Evolutionary conservation across 2,797 vertebrate species (phyloP).

Genomic region (Ptychadena robeensis): DNA sequence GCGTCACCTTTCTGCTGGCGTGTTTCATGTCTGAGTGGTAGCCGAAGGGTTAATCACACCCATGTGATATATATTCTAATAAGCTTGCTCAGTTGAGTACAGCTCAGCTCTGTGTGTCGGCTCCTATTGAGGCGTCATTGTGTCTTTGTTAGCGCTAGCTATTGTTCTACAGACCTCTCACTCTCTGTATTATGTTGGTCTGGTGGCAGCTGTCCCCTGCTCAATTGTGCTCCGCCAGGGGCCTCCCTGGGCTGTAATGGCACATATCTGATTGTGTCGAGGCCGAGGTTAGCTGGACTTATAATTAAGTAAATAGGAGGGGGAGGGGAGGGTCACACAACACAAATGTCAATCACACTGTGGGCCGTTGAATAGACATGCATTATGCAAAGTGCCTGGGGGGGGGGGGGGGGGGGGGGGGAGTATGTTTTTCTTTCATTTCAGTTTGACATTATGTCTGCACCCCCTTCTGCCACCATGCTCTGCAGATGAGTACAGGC

Average conservation of each 20-base stretch:
- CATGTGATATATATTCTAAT: neutral
- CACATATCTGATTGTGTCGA: neutral
- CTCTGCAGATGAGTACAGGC: neutral
- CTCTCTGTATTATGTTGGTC: neutral
- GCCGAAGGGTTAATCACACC: constrained; percentile 41
- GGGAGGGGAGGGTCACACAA: neutral
- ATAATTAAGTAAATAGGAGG: constrained; percentile 27
- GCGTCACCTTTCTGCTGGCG: too few relatives aligned
- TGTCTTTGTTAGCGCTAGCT: constrained; percentile 27
- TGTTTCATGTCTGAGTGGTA: neutral
- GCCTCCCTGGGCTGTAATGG: neutral
- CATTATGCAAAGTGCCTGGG: constrained; percentile 3
- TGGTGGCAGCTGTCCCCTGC: constrained; percentile 3
- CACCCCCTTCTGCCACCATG: neutral
- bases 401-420: constrained; percentile 3
- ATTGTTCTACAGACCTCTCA: constrained; percentile 27
- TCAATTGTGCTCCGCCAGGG: neutral
- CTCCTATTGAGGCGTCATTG: neutral
- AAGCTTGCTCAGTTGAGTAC: neutral
- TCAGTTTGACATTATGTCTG: neutral
- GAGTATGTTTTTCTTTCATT: neutral
- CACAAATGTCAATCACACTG: neutral
- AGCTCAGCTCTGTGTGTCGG: neutral
- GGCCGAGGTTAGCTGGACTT: neutral
- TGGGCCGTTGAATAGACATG: neutral